Evolutionary conservation across 2,888 invertebrate species (phyloP).

Genomic region (Mechanitis messenoides): DNA sequence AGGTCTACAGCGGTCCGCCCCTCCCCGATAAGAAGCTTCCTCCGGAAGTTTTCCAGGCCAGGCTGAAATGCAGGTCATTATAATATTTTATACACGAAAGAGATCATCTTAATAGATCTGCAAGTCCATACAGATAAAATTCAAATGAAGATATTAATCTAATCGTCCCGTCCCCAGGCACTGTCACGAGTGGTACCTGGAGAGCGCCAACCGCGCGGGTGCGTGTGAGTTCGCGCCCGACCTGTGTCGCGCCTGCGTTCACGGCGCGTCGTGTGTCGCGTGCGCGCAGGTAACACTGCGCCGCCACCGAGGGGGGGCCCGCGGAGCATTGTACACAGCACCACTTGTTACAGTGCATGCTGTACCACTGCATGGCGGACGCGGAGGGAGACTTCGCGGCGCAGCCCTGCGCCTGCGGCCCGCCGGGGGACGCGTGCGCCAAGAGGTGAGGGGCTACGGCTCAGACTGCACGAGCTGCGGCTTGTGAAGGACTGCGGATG

Average conservation of each 20-base stretch:
- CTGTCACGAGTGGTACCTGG: slow-evolving; percentile 88
- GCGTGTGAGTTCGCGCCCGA: slow-evolving; percentile 93
- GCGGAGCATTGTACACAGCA: no score
- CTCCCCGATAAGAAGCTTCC: slow-evolving; percentile 61
- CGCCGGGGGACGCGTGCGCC: slow-evolving; percentile 82
- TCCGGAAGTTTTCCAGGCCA: slow-evolving; percentile 51
- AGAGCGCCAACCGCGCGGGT: slow-evolving; percentile 90
- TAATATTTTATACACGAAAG: neutral
- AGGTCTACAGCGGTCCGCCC: slow-evolving; percentile 68
- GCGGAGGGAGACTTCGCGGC: slow-evolving; percentile 90
- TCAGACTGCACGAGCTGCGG: neutral
- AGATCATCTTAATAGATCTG: no score
- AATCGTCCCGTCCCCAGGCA: slow-evolving; percentile 66
- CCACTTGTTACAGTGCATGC: slow-evolving; percentile 78
- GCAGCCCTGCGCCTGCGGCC: slow-evolving; percentile 88
- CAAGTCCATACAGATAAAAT: no score
- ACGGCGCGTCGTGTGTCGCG: slow-evolving; percentile 88
- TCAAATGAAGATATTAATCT: no score
- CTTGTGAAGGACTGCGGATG: no score
- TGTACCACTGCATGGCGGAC: slow-evolving; percentile 96
- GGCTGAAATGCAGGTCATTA: slow-evolving; percentile 64
- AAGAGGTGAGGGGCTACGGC: slow-evolving; percentile 71
- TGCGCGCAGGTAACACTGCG: slow-evolving; percentile 81
- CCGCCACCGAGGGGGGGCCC: no score
- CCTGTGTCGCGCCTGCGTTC: slow-evolving; percentile 85